phyloP scores from a whole-genome alignment of 2,113 vertebrate species.

The Chionodraco myersi region DNA sequence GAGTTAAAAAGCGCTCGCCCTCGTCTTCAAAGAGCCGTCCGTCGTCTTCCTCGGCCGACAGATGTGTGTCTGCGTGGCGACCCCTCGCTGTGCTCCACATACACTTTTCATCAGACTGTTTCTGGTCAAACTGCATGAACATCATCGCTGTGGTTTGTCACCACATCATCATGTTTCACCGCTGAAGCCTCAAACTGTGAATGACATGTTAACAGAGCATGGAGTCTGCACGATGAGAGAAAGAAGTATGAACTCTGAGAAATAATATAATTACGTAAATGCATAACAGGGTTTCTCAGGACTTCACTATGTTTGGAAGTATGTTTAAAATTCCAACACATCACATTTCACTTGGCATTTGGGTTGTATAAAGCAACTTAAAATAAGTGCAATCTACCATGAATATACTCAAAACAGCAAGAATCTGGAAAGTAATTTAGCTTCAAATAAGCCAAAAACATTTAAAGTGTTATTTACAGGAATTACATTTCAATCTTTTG shows the following conservation, averaged over 20 bases:
- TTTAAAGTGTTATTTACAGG: no score
- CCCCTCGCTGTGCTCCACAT: slow-evolving; percentile 2
- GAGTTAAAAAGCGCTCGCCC: not conserved
- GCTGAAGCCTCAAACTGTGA: not conserved
- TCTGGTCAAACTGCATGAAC: slow-evolving; percentile 2
- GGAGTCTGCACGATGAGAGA: not conserved
- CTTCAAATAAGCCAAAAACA: no score
- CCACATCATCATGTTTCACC: not conserved
- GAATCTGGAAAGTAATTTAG: no score
- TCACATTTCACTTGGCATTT: no score
- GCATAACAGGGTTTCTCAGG: not conserved
- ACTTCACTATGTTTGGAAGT: not conserved
- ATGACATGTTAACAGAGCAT: not conserved
- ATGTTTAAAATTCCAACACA: not conserved
- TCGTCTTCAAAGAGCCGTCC: not conserved
- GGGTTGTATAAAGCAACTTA: no score
- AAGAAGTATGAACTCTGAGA: not conserved
- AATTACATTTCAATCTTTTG: no score
- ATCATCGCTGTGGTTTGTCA: not conserved
- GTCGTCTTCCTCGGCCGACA: not conserved
- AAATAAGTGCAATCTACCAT: no score
- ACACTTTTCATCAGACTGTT: not conserved
- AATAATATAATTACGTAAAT: not conserved
- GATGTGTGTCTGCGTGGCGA: not conserved
- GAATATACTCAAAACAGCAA: no score